Base-by-base conservation (phyloP, 2,888 invertebrate species). In the Synergus umbraculus region DNA sequence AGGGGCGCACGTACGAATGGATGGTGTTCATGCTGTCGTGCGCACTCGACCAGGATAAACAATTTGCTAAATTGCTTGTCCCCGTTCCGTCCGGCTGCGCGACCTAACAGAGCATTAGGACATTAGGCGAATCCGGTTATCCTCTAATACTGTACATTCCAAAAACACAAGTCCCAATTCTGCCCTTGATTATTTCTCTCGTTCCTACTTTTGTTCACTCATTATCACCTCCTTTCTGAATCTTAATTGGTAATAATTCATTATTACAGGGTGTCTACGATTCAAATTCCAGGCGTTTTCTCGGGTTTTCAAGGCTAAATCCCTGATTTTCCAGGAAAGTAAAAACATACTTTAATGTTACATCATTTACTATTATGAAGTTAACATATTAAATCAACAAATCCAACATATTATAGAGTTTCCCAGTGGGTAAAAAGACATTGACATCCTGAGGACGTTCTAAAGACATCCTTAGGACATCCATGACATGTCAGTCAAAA, bases 31-130 rank as follows among this genome's bases (percentile, higher is more conserved):
- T 78, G 60, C 69, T 79, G 79, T 63, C 66, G 37, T 60, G 66
- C 60, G 69, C 46, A 66, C 80, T 67, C 76, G 46, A 63, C 77
- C n/a, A 64, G 82, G 78, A 83, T 84, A 83, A 86, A 83, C 85
- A 81, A 82, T 83, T 85, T 81, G 79, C 78, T 78, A 76, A 80
- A 82, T 82, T 77, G 82, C 79, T 79, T 77, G 65, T 77, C 81
- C 44, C 80, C 29, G 64, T 69, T 46, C 67, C 79, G 80, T 81
- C 54, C 79, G 77, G 44, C 77, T 37, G 64, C 78, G 41, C 66
- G 76, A 80, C 49, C 69, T 54, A 69, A 69, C 49, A 69, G 49
- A 69, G 46, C 69, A 69, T 69, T 69, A 69, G 49, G 49, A 49
- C 69, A 49, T 54, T 49, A 69, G 69, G 69, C 69, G 69, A 69